A percentile compares a stretch with the other conserved stretches of the same genome.
Evolutionary conservation across 1,140 invertebrate species (phyloP).

Genomic region (Diabrotica virgifera): DNA sequence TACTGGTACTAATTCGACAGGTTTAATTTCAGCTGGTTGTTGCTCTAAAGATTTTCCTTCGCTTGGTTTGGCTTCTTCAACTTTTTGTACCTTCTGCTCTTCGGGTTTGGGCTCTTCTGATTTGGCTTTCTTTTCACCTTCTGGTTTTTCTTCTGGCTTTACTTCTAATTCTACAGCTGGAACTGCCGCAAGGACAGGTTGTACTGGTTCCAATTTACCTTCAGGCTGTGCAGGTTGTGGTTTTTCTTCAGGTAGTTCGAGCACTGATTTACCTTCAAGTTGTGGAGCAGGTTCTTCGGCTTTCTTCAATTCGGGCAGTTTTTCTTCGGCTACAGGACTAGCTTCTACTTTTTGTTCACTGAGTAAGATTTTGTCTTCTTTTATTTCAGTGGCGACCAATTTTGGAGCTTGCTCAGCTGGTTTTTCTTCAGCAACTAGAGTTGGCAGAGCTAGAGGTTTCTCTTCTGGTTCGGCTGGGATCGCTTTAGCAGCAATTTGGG

Average conservation of each 20-base stretch:
- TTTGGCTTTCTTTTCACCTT: constrained; percentile 39
- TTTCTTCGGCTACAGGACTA: constrained; percentile 34
- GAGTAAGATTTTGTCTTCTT: constrained; percentile 31
- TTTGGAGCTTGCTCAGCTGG: constrained; percentile 23
- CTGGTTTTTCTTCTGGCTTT: constrained; percentile 18
- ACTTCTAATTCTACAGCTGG: constrained; percentile 14
- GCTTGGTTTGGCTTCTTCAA: neutral
- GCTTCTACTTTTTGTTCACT: constrained; percentile 41
- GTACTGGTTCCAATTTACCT: neutral
- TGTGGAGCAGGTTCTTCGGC: constrained; percentile 10
- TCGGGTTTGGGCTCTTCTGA: constrained; percentile 30
- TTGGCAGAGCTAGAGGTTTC: constrained; percentile 39
- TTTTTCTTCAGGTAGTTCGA: constrained; percentile 10
- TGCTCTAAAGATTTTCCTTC: constrained; percentile 9
- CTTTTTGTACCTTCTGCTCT: constrained; percentile 16
- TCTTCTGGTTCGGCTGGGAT: constrained; percentile 26
- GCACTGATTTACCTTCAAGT: constrained; percentile 4
- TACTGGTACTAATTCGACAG: constrained; percentile 11
- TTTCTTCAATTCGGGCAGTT: constrained; percentile 36
- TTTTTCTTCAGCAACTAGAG: constrained; percentile 29
- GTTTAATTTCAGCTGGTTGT: constrained; percentile 7
- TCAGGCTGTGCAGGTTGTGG: constrained; percentile 1
- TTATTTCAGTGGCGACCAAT: constrained; percentile 33
- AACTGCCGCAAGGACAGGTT: neutral
- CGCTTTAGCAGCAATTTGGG: constrained; percentile 17